Base-by-base conservation (phyloP, 2,113 vertebrate species). In the Leucopsar rothschildi region DNA sequence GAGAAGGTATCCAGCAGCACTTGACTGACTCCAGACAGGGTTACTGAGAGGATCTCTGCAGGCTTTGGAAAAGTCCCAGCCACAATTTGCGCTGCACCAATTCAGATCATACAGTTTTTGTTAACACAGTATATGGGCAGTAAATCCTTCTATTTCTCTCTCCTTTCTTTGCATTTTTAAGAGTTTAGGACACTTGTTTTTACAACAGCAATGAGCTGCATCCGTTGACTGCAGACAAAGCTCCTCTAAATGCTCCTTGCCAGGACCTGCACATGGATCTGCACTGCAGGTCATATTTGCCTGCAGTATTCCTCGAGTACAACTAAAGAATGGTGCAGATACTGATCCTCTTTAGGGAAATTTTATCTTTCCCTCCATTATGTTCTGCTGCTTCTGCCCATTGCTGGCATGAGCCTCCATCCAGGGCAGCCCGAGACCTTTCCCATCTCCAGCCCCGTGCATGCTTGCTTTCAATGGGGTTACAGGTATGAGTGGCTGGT, bases 401-500 rank as follows among this genome's bases (percentile, higher is more conserved):
- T 27, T 45, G 22, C 82, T 22, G 50, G 52, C 61, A 39, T 18
- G 17, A 64, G 37, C 24, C 60, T 69, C 66, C 50, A 50, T 11
- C 55, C 70, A 4, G 70, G 89, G 53, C 79, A 45, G 44, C 53
- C 33, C 77, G 4, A 80, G 60, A 3, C 87, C 52, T 72, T 73
- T 28, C 75, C 88, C 24, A 22, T 18, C 68, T 52, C 71, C 78
- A n/a, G 80, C n/a, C 70, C 78, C 15, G 59, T 2, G 29, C 3
- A 0, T 33, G 82, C 92, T 86, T 6, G 28, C 95, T 95, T 72
- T 78, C 77, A 2, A 1, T 27, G 82, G 13, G 56, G 57, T 88
- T 94, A 94, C 98, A 98, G 98, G 98, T 98, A 97, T 3, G 93
- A 93, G 90, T 88, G 91, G 66, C 90, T 87, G 94, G 86, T 97